Evolutionary conservation across 2,113 vertebrate genomes (phyloP).

Genomic region (Gymnobelideus leadbeateri): DNA sequence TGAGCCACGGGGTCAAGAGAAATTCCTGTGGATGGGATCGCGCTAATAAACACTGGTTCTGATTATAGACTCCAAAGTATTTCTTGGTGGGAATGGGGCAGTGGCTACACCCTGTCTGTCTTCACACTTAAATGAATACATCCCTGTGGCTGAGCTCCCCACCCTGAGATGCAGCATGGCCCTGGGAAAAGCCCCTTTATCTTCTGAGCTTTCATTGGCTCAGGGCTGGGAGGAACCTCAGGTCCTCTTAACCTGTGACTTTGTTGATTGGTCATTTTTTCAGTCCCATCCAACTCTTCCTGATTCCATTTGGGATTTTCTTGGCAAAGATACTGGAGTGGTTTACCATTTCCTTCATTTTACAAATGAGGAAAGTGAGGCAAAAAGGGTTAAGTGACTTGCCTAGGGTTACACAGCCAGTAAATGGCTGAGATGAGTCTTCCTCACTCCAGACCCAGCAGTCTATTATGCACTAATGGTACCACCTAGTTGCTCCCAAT

Average conservation of each 20-base stretch:
- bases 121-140: background rate
- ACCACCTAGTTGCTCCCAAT: background rate
- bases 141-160: background rate
- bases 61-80: conserved; percentile 73
- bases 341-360: too few species aligned
- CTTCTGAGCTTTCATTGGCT: background rate
- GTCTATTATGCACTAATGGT: background rate
- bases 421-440: background rate
- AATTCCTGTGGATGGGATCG: conserved; percentile 73
- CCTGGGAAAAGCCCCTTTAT: background rate
- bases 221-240: background rate
- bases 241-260: background rate
- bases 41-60: conserved; percentile 85
- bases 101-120: background rate
- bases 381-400: too few species aligned
- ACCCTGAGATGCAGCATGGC: background rate
- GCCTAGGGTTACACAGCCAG: too few species aligned
- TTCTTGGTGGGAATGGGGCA: background rate
- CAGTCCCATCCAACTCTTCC: background rate
- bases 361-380: too few species aligned
- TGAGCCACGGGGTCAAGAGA: conserved; percentile 53
- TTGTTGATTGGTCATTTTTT: background rate
- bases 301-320: background rate
- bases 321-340: background rate
- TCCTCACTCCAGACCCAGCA: background rate